These are phyloP conservation scores for Sprattus sprattus DNA, from an alignment of 2,113 vertebrate genomes.

Conservation along the genomic window DNA sequence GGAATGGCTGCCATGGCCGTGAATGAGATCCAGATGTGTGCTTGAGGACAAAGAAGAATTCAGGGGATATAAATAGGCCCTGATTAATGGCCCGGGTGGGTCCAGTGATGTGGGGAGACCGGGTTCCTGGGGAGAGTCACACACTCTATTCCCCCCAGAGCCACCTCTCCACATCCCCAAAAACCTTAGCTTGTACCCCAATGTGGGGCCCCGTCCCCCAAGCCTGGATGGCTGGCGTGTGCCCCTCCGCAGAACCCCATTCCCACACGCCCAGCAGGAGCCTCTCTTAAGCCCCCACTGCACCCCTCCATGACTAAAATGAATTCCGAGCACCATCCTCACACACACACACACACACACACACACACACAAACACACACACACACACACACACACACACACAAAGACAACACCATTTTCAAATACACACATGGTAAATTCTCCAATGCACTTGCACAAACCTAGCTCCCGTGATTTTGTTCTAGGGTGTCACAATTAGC, in stretches of 20 bases:
- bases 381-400: too few species aligned
- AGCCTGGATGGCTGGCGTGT: background rate
- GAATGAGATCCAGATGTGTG: constrained; percentile 56
- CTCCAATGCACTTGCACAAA: background rate
- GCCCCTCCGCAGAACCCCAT: background rate
- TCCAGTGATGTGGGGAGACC: constrained; percentile 13
- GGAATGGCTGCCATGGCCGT: constrained; percentile 43
- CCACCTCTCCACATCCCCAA: background rate
- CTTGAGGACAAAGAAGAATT: constrained; percentile 39
- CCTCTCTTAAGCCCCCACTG: background rate
- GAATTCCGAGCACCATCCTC: background rate
- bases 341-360: too few species aligned
- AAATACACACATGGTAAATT: background rate
- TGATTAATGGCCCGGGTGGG: constrained; percentile 38
- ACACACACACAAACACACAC: too few species aligned
- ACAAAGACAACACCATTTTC: background rate
- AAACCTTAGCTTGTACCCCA: background rate
- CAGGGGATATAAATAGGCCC: constrained; percentile 47
- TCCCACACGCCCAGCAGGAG: background rate
- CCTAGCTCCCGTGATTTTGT: background rate
- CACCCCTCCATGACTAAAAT: background rate
- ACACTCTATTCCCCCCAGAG: background rate
- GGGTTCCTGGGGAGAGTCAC: background rate
- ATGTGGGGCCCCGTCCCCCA: background rate
- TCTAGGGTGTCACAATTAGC: background rate